A percentile compares a stretch with the other conserved stretches of the same genome.
Evolutionary conservation across 2,797 vertebrate species (phyloP).

Genomic region (Etheostoma perlongum): DNA sequence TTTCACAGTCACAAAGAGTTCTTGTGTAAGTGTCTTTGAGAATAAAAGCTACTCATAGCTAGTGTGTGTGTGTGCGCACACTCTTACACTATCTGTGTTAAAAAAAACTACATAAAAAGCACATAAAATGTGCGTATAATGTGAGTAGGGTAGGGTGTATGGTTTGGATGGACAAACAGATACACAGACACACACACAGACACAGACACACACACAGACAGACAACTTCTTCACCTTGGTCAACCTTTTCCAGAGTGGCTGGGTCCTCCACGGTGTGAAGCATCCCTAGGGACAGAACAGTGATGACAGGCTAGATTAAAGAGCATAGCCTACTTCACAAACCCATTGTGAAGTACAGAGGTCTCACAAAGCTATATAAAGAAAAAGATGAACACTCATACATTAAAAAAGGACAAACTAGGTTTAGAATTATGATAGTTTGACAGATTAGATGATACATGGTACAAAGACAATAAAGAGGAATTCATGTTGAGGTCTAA

Average conservation of each 20-base stretch:
- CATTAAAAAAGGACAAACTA: neutral
- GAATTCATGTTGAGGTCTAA: neutral
- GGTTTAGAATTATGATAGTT: neutral
- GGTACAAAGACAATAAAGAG: neutral
- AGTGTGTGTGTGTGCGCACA: neutral
- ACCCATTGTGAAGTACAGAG: neutral
- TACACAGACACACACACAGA: neutral
- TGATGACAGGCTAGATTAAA: constrained; percentile 32
- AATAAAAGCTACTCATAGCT: constrained; percentile 6
- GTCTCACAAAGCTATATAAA: neutral
- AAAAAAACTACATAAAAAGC: neutral
- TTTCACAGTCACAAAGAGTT: constrained; percentile 2
- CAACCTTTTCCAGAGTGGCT: constrained; percentile 82
- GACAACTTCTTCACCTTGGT: constrained; percentile 86
- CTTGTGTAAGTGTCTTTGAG: constrained; percentile 1
- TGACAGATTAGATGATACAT: neutral
- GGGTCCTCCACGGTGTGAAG: constrained; percentile 85
- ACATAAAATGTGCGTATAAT: neutral
- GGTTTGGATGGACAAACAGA: neutral
- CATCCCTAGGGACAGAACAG: constrained; percentile 80
- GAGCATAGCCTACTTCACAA: constrained; percentile 16
- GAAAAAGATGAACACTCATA: neutral
- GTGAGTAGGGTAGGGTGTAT: neutral
- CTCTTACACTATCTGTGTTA: constrained; percentile 16
- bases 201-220: neutral